Base-by-base conservation (phyloP, 2,888 invertebrate genomes). In the Polydesmus complanatus region DNA sequence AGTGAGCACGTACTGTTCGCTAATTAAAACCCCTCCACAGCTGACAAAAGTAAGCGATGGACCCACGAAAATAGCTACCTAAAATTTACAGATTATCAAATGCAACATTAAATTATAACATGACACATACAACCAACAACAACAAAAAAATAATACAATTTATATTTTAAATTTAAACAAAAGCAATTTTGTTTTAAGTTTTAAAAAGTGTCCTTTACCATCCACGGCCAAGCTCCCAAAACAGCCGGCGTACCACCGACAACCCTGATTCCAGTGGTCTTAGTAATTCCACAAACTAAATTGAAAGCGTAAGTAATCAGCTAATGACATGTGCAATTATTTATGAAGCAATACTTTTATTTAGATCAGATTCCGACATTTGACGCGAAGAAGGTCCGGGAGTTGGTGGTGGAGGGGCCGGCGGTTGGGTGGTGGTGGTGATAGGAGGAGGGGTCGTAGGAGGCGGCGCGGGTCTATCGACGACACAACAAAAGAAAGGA, bases 1-100 rank as follows among this genome's bases (percentile, higher is more conserved):
- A 0, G 92, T 91, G 3, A 92, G 70, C 0, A 91, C 79, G 70
- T 89, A 88, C 0, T 78, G 75, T 1, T 78, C 69, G 11, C 81
- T 80, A 66, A 88, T 79, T 21, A 88, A 74, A 19, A 83, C 79
- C 1, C 85, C 88, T 0, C 89, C 91, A 68, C 85, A 85, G 37
- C 60, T 60, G 48, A 60, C 55, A 26, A 48, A 48, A 54, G 22
- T 23, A 11, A 23, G 8, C 22, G 63, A 54, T 54, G 64, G 62
- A 14, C 62, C 61, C 3, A 65, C 58, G 19, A 62, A 65, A 1
- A 68, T 55, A 2, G 65, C 64, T 0, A 65, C 65, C 68, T 68
- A 37, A 37, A 37, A 37, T n/a, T n/a, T n/a, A n/a, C n/a, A n/a
- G n/a, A n/a, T n/a, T n/a, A n/a, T 18, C 56, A 56, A 53, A 57